Conservation (phyloP, 2,797 vertebrate genomes). For the Triplophysa yarkandensis region DNA sequence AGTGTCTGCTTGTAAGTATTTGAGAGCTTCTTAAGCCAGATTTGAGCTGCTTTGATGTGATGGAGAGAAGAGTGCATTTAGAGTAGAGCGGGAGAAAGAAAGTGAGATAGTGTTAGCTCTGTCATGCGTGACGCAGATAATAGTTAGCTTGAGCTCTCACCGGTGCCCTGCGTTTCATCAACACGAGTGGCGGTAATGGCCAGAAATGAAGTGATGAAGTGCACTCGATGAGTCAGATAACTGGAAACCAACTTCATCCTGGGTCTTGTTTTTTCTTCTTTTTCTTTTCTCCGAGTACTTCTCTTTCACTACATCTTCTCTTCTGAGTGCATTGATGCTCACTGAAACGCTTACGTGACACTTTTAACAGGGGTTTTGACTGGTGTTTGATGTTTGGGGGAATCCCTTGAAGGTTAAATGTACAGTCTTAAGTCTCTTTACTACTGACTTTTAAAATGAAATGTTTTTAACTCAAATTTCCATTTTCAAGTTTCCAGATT, state of each 20-base stretch:
- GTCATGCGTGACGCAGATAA: constrained; percentile 27
- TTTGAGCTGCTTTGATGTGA: background rate
- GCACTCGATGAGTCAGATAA: constrained; percentile 49
- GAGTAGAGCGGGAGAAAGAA: constrained; percentile 14
- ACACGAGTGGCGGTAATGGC: constrained; percentile 36
- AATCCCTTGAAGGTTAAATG: constrained; percentile 20
- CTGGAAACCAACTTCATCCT: constrained; percentile 44
- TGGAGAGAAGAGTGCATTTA: background rate
- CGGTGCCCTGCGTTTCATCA: constrained; percentile 47
- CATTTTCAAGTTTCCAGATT: background rate
- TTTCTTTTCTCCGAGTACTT: constrained; percentile 51
- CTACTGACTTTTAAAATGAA: background rate
- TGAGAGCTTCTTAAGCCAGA: background rate
- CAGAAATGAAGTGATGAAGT: constrained; percentile 55
- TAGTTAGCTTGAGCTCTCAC: constrained; percentile 9
- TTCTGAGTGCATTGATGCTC: background rate
- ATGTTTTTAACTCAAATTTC: background rate
- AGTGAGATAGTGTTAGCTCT: background rate
- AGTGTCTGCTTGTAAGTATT: background rate
- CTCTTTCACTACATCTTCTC: constrained; percentile 6
- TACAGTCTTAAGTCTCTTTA: background rate
- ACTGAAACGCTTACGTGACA: background rate
- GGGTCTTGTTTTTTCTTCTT: background rate
- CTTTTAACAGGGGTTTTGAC: background rate
- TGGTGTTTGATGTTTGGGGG: background rate